These are phyloP conservation scores for Lasioglossum baleicum DNA, from an alignment of 1,140 invertebrate species.

Conservation along the genomic window DNA sequence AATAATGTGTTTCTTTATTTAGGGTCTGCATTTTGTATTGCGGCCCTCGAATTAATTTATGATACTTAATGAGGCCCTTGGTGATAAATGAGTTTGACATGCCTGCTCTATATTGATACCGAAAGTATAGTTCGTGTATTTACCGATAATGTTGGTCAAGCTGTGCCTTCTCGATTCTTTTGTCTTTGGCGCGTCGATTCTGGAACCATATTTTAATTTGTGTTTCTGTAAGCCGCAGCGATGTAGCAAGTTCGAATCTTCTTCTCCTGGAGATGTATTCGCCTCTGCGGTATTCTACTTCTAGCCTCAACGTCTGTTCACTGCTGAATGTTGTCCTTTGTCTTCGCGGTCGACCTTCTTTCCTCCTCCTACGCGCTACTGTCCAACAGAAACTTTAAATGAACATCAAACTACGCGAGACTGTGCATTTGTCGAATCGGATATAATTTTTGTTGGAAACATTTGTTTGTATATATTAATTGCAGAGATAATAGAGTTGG, in stretches of 20 bases:
- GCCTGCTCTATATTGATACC: no score
- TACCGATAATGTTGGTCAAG: slow-evolving; percentile 96
- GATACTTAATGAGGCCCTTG: no score
- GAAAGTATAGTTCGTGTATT: background rate
- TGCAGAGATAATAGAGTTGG: no score
- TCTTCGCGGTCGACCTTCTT: slow-evolving; percentile 90
- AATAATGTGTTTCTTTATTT: no score
- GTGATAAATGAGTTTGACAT: no score
- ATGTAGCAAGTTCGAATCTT: slow-evolving; percentile 92
- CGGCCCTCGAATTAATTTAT: no score
- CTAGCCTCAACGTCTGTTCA: slow-evolving; percentile 94
- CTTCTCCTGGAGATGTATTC: slow-evolving; percentile 95
- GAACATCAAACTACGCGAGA: no score
- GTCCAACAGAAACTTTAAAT: slow-evolving; percentile 8
- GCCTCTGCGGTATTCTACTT: slow-evolving; percentile 93
- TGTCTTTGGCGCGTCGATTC: slow-evolving; percentile 96
- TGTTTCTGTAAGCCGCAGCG: slow-evolving; percentile 91
- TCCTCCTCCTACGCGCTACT: slow-evolving; percentile 92
- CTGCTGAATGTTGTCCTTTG: slow-evolving; percentile 97
- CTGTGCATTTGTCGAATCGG: no score
- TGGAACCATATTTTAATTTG: slow-evolving; percentile 99
- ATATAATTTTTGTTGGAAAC: no score
- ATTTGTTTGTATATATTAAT: no score
- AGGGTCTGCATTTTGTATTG: no score
- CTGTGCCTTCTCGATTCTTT: slow-evolving; percentile 96